Conservation (phyloP, 2,113 vertebrate genomes). For the Mesembrinibis cayennensis region DNA sequence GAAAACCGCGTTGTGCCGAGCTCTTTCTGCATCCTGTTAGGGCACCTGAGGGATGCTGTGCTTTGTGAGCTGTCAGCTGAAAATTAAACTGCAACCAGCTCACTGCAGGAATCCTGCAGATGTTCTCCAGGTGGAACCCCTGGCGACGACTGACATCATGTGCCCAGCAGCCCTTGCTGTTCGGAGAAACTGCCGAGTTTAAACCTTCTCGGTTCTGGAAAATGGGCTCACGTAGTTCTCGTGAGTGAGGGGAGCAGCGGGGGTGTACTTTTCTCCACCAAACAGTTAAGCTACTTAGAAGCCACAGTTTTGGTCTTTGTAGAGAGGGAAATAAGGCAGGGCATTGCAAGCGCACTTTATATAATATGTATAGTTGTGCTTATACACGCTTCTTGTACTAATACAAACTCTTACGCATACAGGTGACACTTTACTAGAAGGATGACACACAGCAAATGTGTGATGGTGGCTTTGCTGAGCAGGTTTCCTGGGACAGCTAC, state of each 20-base stretch:
- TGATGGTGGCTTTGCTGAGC: neutral
- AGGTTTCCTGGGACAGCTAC: neutral
- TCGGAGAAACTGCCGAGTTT: neutral
- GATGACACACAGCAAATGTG: neutral
- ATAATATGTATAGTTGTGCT: neutral
- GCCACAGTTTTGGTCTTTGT: neutral
- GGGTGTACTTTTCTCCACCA: neutral
- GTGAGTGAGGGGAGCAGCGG: neutral
- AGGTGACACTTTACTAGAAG: neutral
- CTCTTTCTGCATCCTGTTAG: neutral
- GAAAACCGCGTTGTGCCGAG: neutral
- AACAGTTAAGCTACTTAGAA: neutral
- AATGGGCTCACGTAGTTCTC: neutral
- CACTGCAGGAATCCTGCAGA: neutral
- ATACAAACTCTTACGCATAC: neutral
- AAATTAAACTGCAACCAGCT: neutral
- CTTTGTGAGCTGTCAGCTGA: neutral
- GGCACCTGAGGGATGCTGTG: neutral
- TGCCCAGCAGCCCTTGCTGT: neutral
- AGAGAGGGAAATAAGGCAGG: neutral
- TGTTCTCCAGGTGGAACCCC: neutral
- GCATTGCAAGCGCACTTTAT: neutral
- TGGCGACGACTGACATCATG: accelerated
- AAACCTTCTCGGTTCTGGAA: neutral
- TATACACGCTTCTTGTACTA: neutral